phyloP scores from a whole-genome alignment of 2,888 invertebrate species.

The Eretmocerus hayati region DNA sequence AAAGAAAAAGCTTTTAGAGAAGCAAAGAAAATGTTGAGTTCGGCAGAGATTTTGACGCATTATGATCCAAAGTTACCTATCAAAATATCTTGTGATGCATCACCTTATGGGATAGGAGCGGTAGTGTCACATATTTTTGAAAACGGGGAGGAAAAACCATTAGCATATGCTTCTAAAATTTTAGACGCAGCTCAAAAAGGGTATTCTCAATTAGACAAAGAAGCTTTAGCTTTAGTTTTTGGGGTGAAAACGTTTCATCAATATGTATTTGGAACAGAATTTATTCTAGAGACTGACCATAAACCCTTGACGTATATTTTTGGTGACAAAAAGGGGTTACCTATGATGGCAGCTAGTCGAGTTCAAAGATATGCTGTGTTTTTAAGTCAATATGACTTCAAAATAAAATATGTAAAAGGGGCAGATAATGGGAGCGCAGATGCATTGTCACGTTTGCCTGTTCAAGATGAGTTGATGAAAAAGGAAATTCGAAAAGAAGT shows the following conservation, averaged over 20 bases:
- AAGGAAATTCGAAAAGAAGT: background rate
- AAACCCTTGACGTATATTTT: conserved; percentile 38
- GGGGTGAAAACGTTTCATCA: conserved; percentile 27
- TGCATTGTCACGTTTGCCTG: conserved; percentile 16
- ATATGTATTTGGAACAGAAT: conserved; percentile 25
- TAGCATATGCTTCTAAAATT: conserved; percentile 19
- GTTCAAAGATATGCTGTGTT: conserved; percentile 30
- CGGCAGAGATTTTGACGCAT: background rate
- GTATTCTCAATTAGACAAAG: conserved; percentile 21
- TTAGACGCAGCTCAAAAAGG: conserved; percentile 9
- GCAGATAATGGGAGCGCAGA: conserved; percentile 19
- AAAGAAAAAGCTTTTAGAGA: background rate
- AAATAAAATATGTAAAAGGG: conserved; percentile 15
- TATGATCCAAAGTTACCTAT: conserved; percentile 5
- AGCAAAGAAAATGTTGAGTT: conserved; percentile 8
- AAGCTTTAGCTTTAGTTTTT: conserved; percentile 26
- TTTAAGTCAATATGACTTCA: conserved; percentile 31
- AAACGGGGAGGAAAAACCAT: conserved; percentile 17
- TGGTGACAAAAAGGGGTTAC: conserved; percentile 23
- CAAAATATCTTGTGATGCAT: background rate
- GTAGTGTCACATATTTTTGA: conserved; percentile 15
- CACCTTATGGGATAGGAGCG: conserved; percentile 1
- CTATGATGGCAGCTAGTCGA: conserved; percentile 27
- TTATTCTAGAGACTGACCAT: conserved; percentile 37
- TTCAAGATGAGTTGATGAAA: background rate